Evolutionary conservation across 2,797 vertebrate species (phyloP).

Genomic region (Mastacembelus armatus): DNA sequence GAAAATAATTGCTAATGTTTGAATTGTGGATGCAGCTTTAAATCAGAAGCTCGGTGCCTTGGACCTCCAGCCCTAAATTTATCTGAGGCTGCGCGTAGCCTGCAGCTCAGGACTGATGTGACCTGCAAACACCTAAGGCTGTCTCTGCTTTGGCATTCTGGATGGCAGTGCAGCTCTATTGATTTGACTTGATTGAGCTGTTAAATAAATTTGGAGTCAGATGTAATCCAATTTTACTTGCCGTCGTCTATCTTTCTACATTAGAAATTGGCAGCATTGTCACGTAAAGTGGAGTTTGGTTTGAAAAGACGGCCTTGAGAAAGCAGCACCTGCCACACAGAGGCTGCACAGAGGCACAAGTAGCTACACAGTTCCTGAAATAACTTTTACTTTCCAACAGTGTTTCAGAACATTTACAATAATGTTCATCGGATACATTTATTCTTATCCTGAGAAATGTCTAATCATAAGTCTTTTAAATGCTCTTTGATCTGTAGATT

Average conservation of each 20-base stretch:
- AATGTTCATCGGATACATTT: conserved; percentile 25
- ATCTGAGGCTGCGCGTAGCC: background rate
- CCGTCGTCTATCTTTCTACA: conserved; percentile 50
- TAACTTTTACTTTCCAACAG: conserved; percentile 24
- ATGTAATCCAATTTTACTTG: conserved; percentile 58
- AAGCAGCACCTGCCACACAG: background rate
- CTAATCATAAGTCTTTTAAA: conserved; percentile 14
- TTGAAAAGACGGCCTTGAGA: conserved; percentile 39
- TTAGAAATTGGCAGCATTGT: conserved; percentile 46
- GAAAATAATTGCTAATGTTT: conserved; percentile 1
- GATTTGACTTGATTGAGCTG: conserved; percentile 74
- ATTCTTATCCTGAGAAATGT: conserved; percentile 29
- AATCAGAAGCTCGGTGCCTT: conserved; percentile 24
- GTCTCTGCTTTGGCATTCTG: conserved; percentile 54
- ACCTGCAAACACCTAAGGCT: conserved; percentile 3
- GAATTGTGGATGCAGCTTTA: conserved; percentile 8
- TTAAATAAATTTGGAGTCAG: conserved; percentile 71
- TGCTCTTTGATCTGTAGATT: conserved; percentile 17
- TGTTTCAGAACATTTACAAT: conserved; percentile 28
- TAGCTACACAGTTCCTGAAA: conserved; percentile 25
- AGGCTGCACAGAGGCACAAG: conserved; percentile 3
- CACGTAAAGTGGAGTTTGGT: conserved; percentile 40
- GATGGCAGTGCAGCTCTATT: conserved; percentile 49
- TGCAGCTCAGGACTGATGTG: conserved; percentile 8
- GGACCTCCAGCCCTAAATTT: conserved; percentile 9